phyloP scores from a whole-genome alignment of 2,888 invertebrate genomes.

The Atethmia centrago region DNA sequence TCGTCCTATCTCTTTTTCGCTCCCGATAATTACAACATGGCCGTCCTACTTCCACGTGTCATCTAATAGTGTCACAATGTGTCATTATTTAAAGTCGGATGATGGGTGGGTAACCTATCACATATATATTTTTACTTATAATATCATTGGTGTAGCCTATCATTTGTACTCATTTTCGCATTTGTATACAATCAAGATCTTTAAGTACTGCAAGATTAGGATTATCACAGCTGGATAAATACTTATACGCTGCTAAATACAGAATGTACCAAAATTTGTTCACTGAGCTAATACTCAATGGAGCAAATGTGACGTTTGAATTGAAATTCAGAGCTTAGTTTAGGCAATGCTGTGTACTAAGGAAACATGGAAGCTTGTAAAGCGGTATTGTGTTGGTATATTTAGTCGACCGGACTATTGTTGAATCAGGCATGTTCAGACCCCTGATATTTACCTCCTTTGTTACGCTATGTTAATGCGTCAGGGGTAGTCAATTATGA shows the following conservation, averaged over 20 bases:
- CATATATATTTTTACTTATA: too few relatives aligned
- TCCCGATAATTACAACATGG: too few relatives aligned
- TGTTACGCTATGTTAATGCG: neutral
- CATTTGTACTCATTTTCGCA: too few relatives aligned
- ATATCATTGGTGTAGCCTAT: too few relatives aligned
- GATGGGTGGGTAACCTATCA: too few relatives aligned
- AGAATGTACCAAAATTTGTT: constrained; percentile 10
- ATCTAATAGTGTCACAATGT: too few relatives aligned
- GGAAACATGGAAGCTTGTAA: constrained; percentile 7
- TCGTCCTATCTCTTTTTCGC: too few relatives aligned
- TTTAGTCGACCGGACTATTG: neutral
- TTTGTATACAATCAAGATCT: too few relatives aligned
- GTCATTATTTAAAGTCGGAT: too few relatives aligned
- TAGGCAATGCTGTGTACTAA: neutral
- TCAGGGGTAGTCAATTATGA: neutral
- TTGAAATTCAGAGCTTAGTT: constrained; percentile 28
- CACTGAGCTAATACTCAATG: neutral
- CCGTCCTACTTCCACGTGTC: too few relatives aligned
- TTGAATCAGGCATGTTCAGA: neutral
- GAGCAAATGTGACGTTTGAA: constrained; percentile 15
- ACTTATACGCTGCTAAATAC: neutral
- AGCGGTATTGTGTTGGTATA: neutral
- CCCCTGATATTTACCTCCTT: neutral
- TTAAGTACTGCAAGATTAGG: constrained; percentile 2
- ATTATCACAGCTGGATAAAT: neutral